Base-by-base conservation (phyloP, 64 coral and sea anemone genomes). In the Orbicella faveolata region DNA sequence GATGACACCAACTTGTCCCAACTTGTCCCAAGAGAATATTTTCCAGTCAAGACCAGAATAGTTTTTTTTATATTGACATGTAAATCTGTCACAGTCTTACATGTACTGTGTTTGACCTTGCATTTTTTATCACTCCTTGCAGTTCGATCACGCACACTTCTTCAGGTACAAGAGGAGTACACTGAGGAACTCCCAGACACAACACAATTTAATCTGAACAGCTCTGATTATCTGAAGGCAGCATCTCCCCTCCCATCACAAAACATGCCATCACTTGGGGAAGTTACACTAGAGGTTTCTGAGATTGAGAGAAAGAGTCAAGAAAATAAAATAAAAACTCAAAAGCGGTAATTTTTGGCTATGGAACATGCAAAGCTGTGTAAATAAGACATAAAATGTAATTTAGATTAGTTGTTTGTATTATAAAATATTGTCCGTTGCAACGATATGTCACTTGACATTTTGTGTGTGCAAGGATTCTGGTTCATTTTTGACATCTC, bases 131-230 rank as follows among this genome's bases (percentile, higher is more conserved):
- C 52, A 13, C 36, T 76, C 86, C n/a, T 52, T 87, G 37, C 36
- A 92, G 90, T 92, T 73, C 90, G 90, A 57, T 92, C 90, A 20
- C 90, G 90, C 39, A 92, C 90, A 37, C 84, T 92, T 79, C 90
- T 92, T 57, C 90, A 92, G 75, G 83, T 92, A 20, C 20, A 74
- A 33, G 90, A 92, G 26, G 90, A 92, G 10, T 91, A 91, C 36
- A 30, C 10, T 52, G 82, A 85, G 26, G 90, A 92, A 36, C 13
- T 72, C 39, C 36, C 76, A 10, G 66, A 87, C 12, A 57, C 76
- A 41, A 15, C n/a, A 3, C 77, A 78, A 61, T 54, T 87, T 53
- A 92, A 74, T 48, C 30, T 78, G 20, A 92, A 87, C 53, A 86
- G 63, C 21, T 87, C 90, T 34, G 83, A 92, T 30, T 85, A 85